Evolutionary conservation across 2,113 vertebrate genomes (phyloP).

Genomic region (Camelus dromedarius): DNA sequence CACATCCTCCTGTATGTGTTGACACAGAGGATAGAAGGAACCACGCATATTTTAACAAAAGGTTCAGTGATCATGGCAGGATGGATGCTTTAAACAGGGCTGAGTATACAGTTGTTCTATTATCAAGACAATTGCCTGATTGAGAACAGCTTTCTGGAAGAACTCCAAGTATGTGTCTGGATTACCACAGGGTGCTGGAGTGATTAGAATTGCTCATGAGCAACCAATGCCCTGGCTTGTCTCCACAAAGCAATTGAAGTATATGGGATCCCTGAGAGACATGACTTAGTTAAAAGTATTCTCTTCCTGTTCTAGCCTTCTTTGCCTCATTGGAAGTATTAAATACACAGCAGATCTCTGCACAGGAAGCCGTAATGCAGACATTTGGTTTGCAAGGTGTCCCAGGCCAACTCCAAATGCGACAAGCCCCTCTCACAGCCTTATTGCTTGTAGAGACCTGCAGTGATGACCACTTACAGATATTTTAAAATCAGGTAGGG

Average conservation of each 20-base stretch:
- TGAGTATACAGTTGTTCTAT: slow-evolving; percentile 58
- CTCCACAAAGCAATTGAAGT: slow-evolving; percentile 70
- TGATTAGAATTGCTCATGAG: slow-evolving; percentile 69
- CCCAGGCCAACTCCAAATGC: not conserved
- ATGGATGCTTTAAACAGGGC: slow-evolving; percentile 61
- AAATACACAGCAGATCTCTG: slow-evolving; percentile 34
- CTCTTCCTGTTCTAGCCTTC: slow-evolving; percentile 26
- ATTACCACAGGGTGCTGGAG: slow-evolving; percentile 64
- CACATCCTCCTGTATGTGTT: slow-evolving; percentile 14
- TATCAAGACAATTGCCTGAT: slow-evolving; percentile 73
- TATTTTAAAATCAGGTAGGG: not conserved
- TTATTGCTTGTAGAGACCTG: not conserved
- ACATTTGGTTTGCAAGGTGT: not conserved
- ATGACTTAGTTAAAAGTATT: slow-evolving; percentile 22
- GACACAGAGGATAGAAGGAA: not conserved
- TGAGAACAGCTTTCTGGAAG: slow-evolving; percentile 63
- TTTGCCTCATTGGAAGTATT: not conserved
- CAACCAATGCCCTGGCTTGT: slow-evolving; percentile 21
- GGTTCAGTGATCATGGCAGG: slow-evolving; percentile 28
- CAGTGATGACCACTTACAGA: not conserved
- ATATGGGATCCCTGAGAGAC: not conserved
- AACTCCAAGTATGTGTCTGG: slow-evolving; percentile 73
- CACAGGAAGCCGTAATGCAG: not conserved
- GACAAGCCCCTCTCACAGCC: fast-evolving
- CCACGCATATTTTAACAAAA: slow-evolving; percentile 55